Evolutionary conservation across 2,888 invertebrate genomes (phyloP).

Genomic region (Coelinius sp.): DNA sequence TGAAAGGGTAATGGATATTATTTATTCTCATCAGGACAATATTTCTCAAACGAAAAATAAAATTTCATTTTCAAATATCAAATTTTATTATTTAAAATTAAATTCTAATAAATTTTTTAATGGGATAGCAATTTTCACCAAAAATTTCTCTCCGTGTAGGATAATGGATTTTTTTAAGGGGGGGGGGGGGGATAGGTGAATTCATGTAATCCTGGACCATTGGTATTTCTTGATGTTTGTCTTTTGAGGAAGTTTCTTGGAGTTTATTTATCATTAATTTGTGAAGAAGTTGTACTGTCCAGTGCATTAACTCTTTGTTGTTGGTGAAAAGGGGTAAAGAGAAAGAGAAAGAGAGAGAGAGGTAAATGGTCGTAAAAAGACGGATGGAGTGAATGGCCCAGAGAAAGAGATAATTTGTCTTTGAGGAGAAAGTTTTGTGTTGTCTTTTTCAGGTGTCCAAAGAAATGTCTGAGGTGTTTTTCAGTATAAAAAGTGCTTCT

Average conservation of each 20-base stretch:
- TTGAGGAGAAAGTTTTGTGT: constrained; percentile 10
- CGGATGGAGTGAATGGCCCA: background rate
- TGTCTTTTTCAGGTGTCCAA: background rate
- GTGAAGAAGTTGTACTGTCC: background rate
- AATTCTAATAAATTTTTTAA: background rate
- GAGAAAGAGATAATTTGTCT: constrained; percentile 17
- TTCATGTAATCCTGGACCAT: background rate
- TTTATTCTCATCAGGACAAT: too few species aligned
- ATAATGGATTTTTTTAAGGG: too few species aligned
- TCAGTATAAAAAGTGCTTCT: too few species aligned
- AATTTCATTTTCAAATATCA: too few species aligned
- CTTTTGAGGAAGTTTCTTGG: too few species aligned
- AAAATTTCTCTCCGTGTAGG: too few species aligned
- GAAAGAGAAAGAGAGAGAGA: constrained; percentile 26
- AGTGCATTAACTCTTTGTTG: background rate
- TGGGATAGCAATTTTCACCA: background rate
- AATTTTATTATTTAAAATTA: too few species aligned
- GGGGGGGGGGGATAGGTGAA: too few species aligned
- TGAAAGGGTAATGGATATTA: too few species aligned
- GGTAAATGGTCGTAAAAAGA: constrained; percentile 15
- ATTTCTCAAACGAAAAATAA: too few species aligned
- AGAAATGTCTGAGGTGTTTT: background rate
- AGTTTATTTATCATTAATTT: background rate
- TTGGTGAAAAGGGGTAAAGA: background rate
- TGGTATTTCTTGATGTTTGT: background rate